Evolutionary conservation across 2,797 vertebrate genomes (phyloP), one percentile per base, ranked within the genome.

Genomic region (Cirrhinus molitorella): DNA sequence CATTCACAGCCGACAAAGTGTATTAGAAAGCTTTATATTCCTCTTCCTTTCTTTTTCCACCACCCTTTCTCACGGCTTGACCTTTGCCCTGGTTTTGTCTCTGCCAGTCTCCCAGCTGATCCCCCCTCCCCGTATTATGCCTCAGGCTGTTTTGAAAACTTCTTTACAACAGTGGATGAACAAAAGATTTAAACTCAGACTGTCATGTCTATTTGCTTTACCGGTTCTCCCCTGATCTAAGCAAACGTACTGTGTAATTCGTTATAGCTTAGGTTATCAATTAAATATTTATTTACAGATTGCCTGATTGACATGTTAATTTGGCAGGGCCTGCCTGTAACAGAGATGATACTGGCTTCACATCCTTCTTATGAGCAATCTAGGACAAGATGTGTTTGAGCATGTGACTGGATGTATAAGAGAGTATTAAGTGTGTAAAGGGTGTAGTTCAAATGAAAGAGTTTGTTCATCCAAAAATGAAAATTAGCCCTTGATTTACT

Each of bases 101-200:
- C 19, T 8, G 4, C 12, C 13, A 16, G 21, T 8, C 78, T 34
- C 53, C 16, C 79, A 65, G 59, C 65, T 83, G 34, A 81, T 43
- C n/a, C 61, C 43, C 43, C 37, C 14, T 9, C 47, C 8, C 10
- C 25, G 28, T 67, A 21, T 25, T 72, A 12, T 73, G 34, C 19
- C 6, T 34, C 31, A 40, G 37, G 63, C 80, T 43, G 28, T 72
- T 83, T 80, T 70, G 6, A 70, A 82, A 80, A 45, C 45, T 47
- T n/a, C 25, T 61, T 78, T 37, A 34, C 25, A 70, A 66, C 80
- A 47, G 61, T 21, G 61, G 8, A 13, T 76, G 13, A 28, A 66
- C 34, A 74, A 68, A 16, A 82, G 79, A 57, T 82, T 31, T 49
- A 55, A 80, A 53, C 45, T 47, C 51, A 40, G 5, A 55, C 51